Percentiles rank a stretch among this genome's conserved stretches.
These are phyloP conservation scores for Coboldia fuscipes DNA, from an alignment of 1,140 invertebrate species.

Conservation along the genomic window DNA sequence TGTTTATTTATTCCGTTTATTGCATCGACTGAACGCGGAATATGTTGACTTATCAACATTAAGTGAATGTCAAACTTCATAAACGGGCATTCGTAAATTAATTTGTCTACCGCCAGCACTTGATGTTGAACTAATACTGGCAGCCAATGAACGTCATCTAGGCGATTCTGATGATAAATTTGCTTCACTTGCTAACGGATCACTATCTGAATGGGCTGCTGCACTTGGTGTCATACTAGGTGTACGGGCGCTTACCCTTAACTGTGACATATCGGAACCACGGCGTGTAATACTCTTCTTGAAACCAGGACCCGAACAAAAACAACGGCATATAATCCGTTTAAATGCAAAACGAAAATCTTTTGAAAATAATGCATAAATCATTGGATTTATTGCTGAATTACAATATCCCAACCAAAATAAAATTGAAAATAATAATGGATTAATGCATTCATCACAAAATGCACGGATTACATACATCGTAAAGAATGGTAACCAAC, in stretches of 20 bases:
- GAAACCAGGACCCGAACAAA: conserved; percentile 29
- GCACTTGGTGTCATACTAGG: conserved; percentile 25
- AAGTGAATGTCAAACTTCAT: conserved; percentile 20
- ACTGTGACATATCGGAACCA: conserved; percentile 42
- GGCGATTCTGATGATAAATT: conserved; percentile 25
- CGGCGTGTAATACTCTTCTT: conserved; percentile 23
- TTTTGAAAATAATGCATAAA: conserved; percentile 80
- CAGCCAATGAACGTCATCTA: conserved; percentile 28
- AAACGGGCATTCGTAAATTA: conserved; percentile 16
- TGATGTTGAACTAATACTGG: conserved; percentile 17
- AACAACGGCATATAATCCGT: conserved; percentile 67
- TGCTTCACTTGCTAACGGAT: conserved; percentile 22
- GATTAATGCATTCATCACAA: conserved; percentile 55
- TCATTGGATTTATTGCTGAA: conserved; percentile 81
- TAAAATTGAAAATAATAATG: conserved; percentile 67
- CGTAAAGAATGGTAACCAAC: conserved; percentile 90
- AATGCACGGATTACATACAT: conserved; percentile 75
- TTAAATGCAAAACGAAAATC: conserved; percentile 85
- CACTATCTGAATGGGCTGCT: conserved; percentile 25
- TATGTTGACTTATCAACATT: conserved; percentile 18
- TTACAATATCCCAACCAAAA: conserved; percentile 97
- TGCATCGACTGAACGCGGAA: conserved; percentile 5
- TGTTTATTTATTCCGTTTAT: neutral
- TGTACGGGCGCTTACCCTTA: conserved; percentile 24
- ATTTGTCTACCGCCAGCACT: conserved; percentile 19